Base-by-base conservation (phyloP, 53 echinoderm and acorn worm genomes). In the Holothuria scabra region DNA sequence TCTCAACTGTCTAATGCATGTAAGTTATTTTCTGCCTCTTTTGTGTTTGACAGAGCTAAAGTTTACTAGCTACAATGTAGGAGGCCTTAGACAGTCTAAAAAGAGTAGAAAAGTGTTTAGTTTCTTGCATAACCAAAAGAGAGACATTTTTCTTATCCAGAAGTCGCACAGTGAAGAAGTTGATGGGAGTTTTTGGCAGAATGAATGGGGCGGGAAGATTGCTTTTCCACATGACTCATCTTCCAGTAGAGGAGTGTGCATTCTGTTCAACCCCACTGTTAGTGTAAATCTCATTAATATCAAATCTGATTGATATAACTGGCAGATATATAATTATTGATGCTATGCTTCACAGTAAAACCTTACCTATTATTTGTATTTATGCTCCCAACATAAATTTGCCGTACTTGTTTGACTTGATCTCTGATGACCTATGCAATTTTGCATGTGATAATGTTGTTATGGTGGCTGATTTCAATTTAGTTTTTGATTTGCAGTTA, bases 41-140 rank as follows among this genome's bases (percentile, higher is more conserved):
- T 67, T 67, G 32, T 67, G 31, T 67, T 30, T 67, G 67, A 67
- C 67, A 20, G 67, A 67, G 67, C 67, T 67, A 29, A 67, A 67
- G 14, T 29, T 67, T 35, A 67, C 67, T 67, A 29, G 67, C 67
- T 62, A 62, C 11, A 62, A 62, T 24, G 63, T 26, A 62, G 1
- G 29, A 62, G 63, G 63, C 63, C 63, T 67, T 29, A 67, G 67
- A 30, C 67, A 67, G 67, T 67, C 32, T 5, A 67, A 67, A 19
- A 67, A 67, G 67, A 33, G 67, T 67, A 67, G 32, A 31, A 30
- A 67, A 35, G 67, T 67, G 67, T 67, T 67, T 30, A 67, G 30
- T 29, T 67, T 67, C 11, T 14, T 67, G 67, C 67, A 67, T 67
- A 67, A 67, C 8, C 67, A 67, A 67, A 67, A 30, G 67, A 67